phyloP scores from a whole-genome alignment of 2,113 vertebrate species.

The Pelecanus crispus region DNA sequence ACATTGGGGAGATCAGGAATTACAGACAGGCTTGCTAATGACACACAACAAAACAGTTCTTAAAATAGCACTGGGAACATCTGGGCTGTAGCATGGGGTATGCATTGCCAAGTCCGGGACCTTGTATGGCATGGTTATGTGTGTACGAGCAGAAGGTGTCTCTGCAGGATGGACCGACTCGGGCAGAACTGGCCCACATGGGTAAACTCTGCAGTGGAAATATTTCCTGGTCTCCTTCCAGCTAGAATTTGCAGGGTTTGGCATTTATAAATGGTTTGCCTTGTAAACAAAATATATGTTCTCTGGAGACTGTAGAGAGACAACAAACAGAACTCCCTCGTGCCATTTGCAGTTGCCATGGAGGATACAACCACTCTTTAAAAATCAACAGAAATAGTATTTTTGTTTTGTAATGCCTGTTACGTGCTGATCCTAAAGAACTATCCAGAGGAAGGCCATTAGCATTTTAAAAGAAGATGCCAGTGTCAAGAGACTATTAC shows the following conservation, averaged over 20 bases:
- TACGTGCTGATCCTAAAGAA: not conserved
- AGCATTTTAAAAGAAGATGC: slow-evolving; percentile 24
- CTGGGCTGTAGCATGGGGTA: not conserved
- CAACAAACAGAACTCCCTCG: slow-evolving; percentile 16
- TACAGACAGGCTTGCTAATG: not conserved
- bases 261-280: slow-evolving; percentile 35
- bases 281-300: slow-evolving; percentile 38
- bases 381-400: not conserved
- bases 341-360: slow-evolving; percentile 18
- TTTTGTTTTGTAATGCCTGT: slow-evolving; percentile 14
- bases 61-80: not conserved
- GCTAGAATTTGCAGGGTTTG: slow-evolving; percentile 28
- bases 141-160: not conserved
- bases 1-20: not conserved
- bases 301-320: slow-evolving; percentile 18
- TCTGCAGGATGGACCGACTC: not conserved
- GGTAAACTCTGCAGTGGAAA: not conserved
- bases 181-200: not conserved
- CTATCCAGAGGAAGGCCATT: not conserved
- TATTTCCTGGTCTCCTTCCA: slow-evolving; percentile 24
- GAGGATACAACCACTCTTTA: not conserved
- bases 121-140: not conserved
- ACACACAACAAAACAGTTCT: not conserved
- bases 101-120: fast-evolving
- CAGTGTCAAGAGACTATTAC: not conserved